Base-by-base conservation (phyloP, 2,888 invertebrate genomes). In the Plebejus argus region DNA sequence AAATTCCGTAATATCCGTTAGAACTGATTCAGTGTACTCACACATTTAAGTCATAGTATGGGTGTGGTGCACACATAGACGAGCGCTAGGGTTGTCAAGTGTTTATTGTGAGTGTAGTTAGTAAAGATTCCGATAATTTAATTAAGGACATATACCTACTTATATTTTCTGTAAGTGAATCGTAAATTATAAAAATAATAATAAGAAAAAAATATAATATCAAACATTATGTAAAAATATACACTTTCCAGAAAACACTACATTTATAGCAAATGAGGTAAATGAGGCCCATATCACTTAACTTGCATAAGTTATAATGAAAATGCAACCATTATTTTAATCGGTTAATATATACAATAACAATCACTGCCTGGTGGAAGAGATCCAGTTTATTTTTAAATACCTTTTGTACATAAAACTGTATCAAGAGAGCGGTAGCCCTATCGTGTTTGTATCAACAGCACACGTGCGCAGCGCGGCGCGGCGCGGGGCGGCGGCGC, bases 1-100 rank as follows among this genome's bases (percentile, higher is more conserved):
- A 89, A 82, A 90, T 92, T 92, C 93, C 89, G 92, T 93, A 92
- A 93, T 92, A 91, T 93, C 93, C 93, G 93, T 91, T 93, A 91
- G 87, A 87, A 91, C 86, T 91, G 90, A 91, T 91, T 89, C 87
- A 89, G 89, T 88, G 85, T 87, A 86, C 87, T 81, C 89, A 89
- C 85, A 87, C 87, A 81, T 77, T 72, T 78, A 72, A 77, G 72
- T 77, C 79, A 76, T 77, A 77, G 75, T 78, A 79, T 77, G 79
- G 78, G 80, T 78, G 80, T 80, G 80, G 76, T 79, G 78, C 81
- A 82, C 83, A 82, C 79, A 79, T 78, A 76, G 45, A 79, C 28
- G 35, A 78, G 80, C n/a, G 66, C 35, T 81, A 81, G 81, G 81
- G 81, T 76, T 79, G 78, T 76, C 78, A 78, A 70, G 28, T 56